Base-by-base conservation (phyloP, 1,140 invertebrate species). In the Colletes gigas region DNA sequence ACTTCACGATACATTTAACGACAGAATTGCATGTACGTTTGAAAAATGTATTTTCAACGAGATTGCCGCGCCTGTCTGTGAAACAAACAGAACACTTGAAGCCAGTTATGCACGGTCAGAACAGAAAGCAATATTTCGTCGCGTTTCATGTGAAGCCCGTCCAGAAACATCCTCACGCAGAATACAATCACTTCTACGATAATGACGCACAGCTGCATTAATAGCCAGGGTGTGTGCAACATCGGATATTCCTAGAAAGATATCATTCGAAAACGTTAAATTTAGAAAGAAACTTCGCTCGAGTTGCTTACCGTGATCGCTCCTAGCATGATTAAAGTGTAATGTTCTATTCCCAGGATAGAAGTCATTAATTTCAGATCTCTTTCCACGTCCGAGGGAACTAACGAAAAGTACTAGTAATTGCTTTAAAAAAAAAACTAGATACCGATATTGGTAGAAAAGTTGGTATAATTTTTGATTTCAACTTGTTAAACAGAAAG, bases 61-160 rank as follows among this genome's bases (percentile, higher is more conserved):
- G 41, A 9, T 41, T 47, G 68, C n/a, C 76, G 75, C n/a, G 50
- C 62, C 74, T 93, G 90, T 41, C 86, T 88, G 68, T 91, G 86
- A 77, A 93, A 93, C 0, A 93, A 80, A 72, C 93, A 93, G 69
- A 93, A 93, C 30, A 93, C 92, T 89, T 93, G 93, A 8, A 93
- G 82, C 93, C 93, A 93, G 78, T 93, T 93, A 75, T 91, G 88
- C 8, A 90, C 70, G 1, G 86, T 89, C 47, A 92, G 87, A 30
- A 92, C 69, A 39, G 91, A 89, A 17, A 91, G 83, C 12, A 93
- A 81, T 81, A 93, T 89, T 74, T 93, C 92, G 68, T 92, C 88
- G 8, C 89, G 86, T 72, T 91, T 91, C 17, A 93, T 50, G 54
- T 92, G 89, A 54, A 93, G 80, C 21, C 92, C 92, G 55, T 93